Conservation (phyloP, 2,797 vertebrate species). For the Atherinosoma microstoma region DNA sequence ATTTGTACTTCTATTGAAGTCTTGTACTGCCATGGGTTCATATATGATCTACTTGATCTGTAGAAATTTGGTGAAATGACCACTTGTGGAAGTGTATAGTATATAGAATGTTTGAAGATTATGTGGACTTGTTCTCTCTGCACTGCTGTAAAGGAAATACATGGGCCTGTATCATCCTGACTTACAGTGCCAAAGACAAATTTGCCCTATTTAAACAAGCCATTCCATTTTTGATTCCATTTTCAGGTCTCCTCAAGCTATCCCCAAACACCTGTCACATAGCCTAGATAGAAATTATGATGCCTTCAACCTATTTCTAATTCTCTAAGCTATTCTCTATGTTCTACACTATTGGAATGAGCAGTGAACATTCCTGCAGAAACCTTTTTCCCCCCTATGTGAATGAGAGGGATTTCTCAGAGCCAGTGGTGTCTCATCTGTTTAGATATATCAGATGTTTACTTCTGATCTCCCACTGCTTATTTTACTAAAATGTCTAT, state of each 20-base stretch:
- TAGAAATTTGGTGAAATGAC: not conserved
- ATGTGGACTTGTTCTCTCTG: not conserved
- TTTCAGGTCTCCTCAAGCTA: slow-evolving; percentile 59
- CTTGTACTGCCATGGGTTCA: no score
- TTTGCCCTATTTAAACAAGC: slow-evolving; percentile 60
- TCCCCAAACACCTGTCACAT: slow-evolving; percentile 50
- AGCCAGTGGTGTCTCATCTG: not conserved
- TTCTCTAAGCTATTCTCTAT: slow-evolving; percentile 36
- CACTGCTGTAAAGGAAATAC: slow-evolving; percentile 26
- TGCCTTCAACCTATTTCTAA: slow-evolving; percentile 51
- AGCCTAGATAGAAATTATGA: slow-evolving; percentile 56
- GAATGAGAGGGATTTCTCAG: slow-evolving; percentile 1
- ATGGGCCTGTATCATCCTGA: slow-evolving; percentile 15
- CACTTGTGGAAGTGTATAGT: not conserved
- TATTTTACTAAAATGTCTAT: not conserved
- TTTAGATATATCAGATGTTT: slow-evolving; percentile 7
- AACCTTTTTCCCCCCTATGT: not conserved
- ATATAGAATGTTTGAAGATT: not conserved
- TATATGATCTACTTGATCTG: not conserved
- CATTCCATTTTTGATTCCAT: slow-evolving; percentile 47
- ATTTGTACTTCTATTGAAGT: not conserved
- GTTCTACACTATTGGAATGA: slow-evolving; percentile 33
- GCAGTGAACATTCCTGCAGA: slow-evolving; percentile 13
- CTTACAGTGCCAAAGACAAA: slow-evolving; percentile 20
- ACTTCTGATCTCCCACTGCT: not conserved